phyloP scores from a whole-genome alignment of 2,113 vertebrate species.

The Xerus inauris region DNA sequence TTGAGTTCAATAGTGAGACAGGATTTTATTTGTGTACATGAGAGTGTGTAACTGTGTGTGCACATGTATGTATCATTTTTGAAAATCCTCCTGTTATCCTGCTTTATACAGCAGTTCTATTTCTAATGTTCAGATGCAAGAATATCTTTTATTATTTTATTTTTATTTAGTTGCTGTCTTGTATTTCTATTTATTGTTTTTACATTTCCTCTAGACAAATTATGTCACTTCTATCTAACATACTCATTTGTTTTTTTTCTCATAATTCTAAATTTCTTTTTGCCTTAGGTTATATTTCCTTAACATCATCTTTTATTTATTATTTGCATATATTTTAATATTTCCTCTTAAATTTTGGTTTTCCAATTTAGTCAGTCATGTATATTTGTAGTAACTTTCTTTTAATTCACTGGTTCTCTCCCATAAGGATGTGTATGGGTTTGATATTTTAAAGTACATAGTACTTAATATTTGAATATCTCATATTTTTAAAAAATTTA shows the following conservation, averaged over 20 bases:
- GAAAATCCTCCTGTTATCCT: neutral
- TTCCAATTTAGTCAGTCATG: neutral
- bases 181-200: neutral
- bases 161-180: neutral
- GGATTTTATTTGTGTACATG: neutral
- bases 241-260: neutral
- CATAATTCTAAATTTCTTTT: neutral
- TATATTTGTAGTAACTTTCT: neutral
- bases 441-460: neutral
- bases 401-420: neutral
- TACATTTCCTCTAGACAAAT: neutral
- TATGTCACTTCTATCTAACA: neutral
- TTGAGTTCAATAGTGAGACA: neutral
- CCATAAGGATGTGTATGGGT: neutral
- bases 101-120: neutral
- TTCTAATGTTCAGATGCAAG: neutral
- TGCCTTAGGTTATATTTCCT: neutral
- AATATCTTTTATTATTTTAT: neutral
- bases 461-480: neutral
- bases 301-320: neutral
- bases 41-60: neutral
- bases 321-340: neutral
- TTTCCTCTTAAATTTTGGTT: neutral
- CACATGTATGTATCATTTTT: neutral
- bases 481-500: no score